A percentile compares a stretch with the other conserved stretches of the same genome.
Conservation (phyloP, 2,888 invertebrate genomes). For the Volucella inflata region DNA sequence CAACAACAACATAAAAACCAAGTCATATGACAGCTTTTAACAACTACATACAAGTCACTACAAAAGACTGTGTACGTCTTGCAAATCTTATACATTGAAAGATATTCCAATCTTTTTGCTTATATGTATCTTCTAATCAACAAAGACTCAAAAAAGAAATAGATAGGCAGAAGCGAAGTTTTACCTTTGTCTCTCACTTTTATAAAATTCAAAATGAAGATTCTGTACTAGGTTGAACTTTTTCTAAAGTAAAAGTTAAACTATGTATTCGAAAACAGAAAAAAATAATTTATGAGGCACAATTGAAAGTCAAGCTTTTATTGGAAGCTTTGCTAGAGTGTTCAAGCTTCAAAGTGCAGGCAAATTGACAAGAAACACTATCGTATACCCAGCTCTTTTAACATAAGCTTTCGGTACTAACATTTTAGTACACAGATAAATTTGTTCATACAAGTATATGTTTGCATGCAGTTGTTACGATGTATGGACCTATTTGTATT, state of each 20-base stretch:
- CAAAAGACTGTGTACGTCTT: conserved; percentile 17
- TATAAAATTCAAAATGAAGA: neutral
- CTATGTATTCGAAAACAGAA: neutral
- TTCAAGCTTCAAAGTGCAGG: too few relatives aligned
- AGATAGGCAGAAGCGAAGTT: neutral
- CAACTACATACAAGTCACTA: neutral
- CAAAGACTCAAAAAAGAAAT: conserved; percentile 7
- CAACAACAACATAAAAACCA: conserved; percentile 6
- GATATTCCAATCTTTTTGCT: conserved; percentile 29
- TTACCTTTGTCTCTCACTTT: conserved; percentile 6
- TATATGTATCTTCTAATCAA: neutral
- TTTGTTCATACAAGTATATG: too few relatives aligned
- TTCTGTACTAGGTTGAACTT: neutral
- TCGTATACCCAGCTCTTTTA: too few relatives aligned
- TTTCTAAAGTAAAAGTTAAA: conserved; percentile 23
- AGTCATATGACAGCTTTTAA: conserved; percentile 37
- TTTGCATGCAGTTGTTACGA: too few relatives aligned
- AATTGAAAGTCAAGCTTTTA: neutral
- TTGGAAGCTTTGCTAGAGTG: neutral
- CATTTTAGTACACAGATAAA: neutral
- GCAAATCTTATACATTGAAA: conserved; percentile 39
- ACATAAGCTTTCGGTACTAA: conserved; percentile 8
- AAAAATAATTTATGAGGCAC: neutral
- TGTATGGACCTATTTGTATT: too few relatives aligned
- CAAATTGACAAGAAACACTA: too few relatives aligned